Percentiles rank a stretch among this genome's conserved stretches.
Evolutionary conservation across 2,113 vertebrate genomes (phyloP).

Genomic region (Triplophysa rosa): DNA sequence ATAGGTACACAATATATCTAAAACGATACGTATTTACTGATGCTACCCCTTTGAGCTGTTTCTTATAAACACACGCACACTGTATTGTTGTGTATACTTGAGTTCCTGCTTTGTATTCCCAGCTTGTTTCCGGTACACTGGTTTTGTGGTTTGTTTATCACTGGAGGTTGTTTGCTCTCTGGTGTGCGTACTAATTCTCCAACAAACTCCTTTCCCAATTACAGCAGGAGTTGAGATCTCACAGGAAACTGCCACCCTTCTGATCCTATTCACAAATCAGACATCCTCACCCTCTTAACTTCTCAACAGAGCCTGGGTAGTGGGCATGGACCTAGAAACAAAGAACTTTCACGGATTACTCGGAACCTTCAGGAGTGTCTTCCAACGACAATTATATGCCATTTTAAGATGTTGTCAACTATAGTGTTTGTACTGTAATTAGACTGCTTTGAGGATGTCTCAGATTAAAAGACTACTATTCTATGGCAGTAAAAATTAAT

Average conservation of each 20-base stretch:
- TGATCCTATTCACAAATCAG: slow-evolving; percentile 18
- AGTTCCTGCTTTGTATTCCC: slow-evolving; percentile 29
- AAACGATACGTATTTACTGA: slow-evolving; percentile 5
- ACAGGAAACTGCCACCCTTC: slow-evolving; percentile 15
- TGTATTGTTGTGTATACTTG: not conserved
- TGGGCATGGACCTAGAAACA: slow-evolving; percentile 10
- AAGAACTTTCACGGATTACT: not conserved
- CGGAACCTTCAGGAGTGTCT: not conserved
- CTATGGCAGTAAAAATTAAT: not conserved
- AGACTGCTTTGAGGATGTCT: not conserved
- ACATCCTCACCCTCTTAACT: slow-evolving; percentile 2
- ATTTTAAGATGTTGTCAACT: slow-evolving; percentile 1
- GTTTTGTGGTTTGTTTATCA: slow-evolving; percentile 38
- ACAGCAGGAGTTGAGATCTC: slow-evolving; percentile 9
- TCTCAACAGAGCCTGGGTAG: not conserved
- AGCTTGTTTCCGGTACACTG: slow-evolving; percentile 24
- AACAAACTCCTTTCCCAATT: slow-evolving; percentile 35
- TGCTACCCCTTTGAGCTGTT: not conserved
- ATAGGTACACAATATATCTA: slow-evolving; percentile 15
- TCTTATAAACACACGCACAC: not conserved
- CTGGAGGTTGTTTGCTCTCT: slow-evolving; percentile 33
- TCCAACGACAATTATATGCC: not conserved
- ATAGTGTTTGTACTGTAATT: not conserved
- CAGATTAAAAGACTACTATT: not conserved
- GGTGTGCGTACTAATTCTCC: slow-evolving; percentile 31